These are phyloP conservation scores for Lasioglossum figueresi DNA, from an alignment of 2,888 invertebrate species.

Conservation along the genomic window DNA sequence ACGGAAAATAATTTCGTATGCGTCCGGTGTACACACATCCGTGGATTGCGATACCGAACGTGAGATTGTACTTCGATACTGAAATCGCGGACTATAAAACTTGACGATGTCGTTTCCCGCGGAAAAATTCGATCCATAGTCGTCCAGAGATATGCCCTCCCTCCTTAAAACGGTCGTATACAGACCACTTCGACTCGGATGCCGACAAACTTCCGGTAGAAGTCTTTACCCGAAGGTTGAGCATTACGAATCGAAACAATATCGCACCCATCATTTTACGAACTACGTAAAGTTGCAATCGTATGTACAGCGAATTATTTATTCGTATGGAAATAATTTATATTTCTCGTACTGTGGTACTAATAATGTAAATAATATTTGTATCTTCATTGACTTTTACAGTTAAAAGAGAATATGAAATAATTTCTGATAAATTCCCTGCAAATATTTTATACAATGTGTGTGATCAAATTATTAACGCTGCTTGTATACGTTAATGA, in stretches of 20 bases:
- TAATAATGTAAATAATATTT: no score
- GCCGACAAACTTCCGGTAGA: background rate
- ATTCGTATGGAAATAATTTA: background rate
- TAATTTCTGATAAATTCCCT: no score
- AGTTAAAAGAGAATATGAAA: no score
- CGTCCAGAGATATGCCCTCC: background rate
- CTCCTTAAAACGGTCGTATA: slow-evolving; percentile 1
- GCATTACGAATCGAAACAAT: background rate
- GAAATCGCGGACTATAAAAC: slow-evolving; percentile 52
- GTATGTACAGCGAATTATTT: background rate
- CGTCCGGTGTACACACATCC: slow-evolving; percentile 24
- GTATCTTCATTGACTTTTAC: no score
- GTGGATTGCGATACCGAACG: slow-evolving; percentile 44
- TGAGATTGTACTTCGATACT: slow-evolving; percentile 46
- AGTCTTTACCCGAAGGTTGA: background rate
- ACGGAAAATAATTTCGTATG: slow-evolving; percentile 55
- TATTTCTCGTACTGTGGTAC: no score
- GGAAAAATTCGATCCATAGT: slow-evolving; percentile 38
- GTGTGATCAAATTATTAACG: no score
- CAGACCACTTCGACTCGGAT: background rate
- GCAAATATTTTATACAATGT: no score
- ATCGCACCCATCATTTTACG: background rate
- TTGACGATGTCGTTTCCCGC: slow-evolving; percentile 38
- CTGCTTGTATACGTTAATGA: no score
- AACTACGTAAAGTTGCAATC: background rate